phyloP scores from a whole-genome alignment of 2,797 vertebrate genomes.

The Alcedo quadribrachys region DNA sequence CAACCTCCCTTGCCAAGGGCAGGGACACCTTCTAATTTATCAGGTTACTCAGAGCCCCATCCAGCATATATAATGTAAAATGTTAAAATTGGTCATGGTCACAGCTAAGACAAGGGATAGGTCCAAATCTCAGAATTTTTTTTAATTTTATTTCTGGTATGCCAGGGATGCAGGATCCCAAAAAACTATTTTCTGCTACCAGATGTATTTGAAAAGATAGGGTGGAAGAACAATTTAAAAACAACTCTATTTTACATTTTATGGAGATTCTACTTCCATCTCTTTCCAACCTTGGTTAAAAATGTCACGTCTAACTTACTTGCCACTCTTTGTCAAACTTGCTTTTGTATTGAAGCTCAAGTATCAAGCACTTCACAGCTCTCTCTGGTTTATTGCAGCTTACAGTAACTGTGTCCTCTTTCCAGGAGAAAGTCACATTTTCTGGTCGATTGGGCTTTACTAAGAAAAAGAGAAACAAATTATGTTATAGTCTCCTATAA shows the following conservation, averaged over 20 bases:
- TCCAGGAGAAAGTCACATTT: conserved; percentile 62
- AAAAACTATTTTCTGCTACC: background rate
- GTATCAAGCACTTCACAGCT: background rate
- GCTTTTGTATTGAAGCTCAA: conserved; percentile 68
- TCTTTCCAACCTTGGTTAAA: background rate
- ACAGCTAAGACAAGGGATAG: background rate
- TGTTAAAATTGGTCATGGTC: background rate
- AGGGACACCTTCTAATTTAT: too few relatives aligned
- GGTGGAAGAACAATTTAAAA: background rate
- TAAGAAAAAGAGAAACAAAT: conserved; percentile 16
- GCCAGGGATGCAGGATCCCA: background rate
- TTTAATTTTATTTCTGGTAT: background rate
- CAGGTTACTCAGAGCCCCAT: too few relatives aligned
- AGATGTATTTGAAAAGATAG: background rate
- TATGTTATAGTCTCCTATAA: background rate
- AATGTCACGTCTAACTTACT: conserved; percentile 34
- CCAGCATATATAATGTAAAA: background rate
- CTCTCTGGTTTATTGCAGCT: conserved; percentile 1
- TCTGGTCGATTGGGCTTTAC: conserved; percentile 65
- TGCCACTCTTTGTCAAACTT: conserved; percentile 63
- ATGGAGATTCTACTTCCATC: background rate
- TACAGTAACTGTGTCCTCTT: background rate
- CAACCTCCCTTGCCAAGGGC: too few relatives aligned
- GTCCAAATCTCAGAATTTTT: background rate
- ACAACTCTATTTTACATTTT: background rate